Evolutionary conservation across 2,888 invertebrate genomes (phyloP).

Genomic region (Caprella mutica): DNA sequence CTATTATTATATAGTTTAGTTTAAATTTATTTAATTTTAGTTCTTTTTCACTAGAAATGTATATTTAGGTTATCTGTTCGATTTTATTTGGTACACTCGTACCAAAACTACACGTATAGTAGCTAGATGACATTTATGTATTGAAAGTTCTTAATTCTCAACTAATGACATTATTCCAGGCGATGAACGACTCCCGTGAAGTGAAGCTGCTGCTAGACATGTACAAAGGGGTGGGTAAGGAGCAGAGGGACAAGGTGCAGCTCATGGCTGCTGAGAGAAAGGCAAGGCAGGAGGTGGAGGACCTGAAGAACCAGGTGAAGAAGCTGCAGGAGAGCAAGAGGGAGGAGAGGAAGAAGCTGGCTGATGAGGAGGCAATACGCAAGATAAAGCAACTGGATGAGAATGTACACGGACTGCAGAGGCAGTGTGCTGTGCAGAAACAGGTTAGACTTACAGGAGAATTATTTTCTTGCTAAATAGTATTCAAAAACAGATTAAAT

Average conservation of each 20-base stretch:
- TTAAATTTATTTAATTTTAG: too few relatives aligned
- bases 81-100: too few relatives aligned
- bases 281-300: slow-evolving; percentile 77
- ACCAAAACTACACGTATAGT: too few relatives aligned
- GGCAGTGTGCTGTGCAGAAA: slow-evolving; percentile 75
- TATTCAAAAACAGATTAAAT: too few relatives aligned
- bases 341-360: slow-evolving; percentile 75
- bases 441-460: too few relatives aligned
- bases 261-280: slow-evolving; percentile 91
- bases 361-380: slow-evolving; percentile 85
- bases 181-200: slow-evolving; percentile 84
- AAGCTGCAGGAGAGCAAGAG: slow-evolving; percentile 77
- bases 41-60: too few relatives aligned
- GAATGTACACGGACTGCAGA: slow-evolving; percentile 79
- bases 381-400: slow-evolving; percentile 92
- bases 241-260: slow-evolving; percentile 89
- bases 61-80: too few relatives aligned
- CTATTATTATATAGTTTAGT: too few relatives aligned
- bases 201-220: slow-evolving; percentile 86
- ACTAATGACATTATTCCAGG: too few relatives aligned
- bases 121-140: too few relatives aligned
- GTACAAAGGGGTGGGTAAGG: slow-evolving; percentile 95
- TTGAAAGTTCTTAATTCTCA: too few relatives aligned
- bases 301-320: slow-evolving; percentile 56
- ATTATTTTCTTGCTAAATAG: too few relatives aligned